A percentile compares a stretch with the other conserved stretches of the same genome.
These are phyloP conservation scores for Otolemur crassicaudatus DNA, from an alignment of 2,797 vertebrate genomes.

Conservation along the genomic window DNA sequence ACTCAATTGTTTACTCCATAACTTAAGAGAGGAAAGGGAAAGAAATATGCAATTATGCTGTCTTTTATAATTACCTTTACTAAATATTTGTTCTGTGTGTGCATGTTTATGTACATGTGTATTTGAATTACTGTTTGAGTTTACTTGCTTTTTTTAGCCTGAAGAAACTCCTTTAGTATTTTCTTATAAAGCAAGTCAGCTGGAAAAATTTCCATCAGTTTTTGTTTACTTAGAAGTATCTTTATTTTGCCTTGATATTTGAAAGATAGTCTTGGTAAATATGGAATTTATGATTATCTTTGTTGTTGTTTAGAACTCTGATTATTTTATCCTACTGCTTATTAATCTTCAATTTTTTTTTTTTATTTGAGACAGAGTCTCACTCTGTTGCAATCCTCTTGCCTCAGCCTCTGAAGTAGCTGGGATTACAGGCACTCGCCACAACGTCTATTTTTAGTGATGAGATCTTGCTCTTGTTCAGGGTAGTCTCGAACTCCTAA, in stretches of 20 bases:
- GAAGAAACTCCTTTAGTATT: background rate
- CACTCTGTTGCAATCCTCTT: too few relatives aligned
- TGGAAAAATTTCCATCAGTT: background rate
- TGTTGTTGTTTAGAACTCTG: too few relatives aligned
- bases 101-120: background rate
- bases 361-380: too few relatives aligned
- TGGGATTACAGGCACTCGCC: too few relatives aligned
- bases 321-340: too few relatives aligned
- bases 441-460: too few relatives aligned
- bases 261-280: background rate
- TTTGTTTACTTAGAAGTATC: background rate
- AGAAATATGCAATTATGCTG: too few relatives aligned
- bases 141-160: background rate
- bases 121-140: background rate
- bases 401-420: too few relatives aligned
- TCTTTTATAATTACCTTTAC: background rate
- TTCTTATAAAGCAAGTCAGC: background rate
- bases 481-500: too few relatives aligned
- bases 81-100: background rate
- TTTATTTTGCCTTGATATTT: slow-evolving; percentile 13
- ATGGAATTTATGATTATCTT: too few relatives aligned
- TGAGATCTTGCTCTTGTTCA: too few relatives aligned
- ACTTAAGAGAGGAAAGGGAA: background rate
- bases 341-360: too few relatives aligned
- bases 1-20: background rate